A percentile compares a stretch with the other conserved stretches of the same genome.
Conservation (phyloP, 2,113 vertebrate genomes). For the Alaudala cheleensis region DNA sequence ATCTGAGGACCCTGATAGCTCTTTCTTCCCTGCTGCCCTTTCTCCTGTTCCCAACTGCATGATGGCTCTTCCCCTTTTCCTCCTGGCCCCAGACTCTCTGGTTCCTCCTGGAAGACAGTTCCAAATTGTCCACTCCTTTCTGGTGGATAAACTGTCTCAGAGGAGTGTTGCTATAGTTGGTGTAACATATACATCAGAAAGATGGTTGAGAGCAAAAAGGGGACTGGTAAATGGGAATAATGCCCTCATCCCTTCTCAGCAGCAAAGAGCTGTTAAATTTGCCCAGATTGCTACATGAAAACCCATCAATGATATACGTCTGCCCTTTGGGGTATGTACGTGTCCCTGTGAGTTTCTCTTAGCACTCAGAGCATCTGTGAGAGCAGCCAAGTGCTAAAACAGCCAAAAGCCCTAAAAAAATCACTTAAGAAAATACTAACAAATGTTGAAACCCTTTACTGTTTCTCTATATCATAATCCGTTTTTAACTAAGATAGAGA, state of each 20-base stretch:
- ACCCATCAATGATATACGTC: background rate
- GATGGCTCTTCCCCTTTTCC: background rate
- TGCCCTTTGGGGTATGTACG: fast-evolving
- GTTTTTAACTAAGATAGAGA: background rate
- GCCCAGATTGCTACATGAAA: background rate
- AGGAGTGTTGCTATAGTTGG: background rate
- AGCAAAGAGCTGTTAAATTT: background rate
- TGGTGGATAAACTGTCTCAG: background rate
- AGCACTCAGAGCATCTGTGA: background rate
- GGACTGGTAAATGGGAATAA: background rate
- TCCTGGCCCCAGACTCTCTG: background rate
- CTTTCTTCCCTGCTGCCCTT: background rate
- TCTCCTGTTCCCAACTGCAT: fast-evolving
- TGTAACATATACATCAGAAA: background rate
- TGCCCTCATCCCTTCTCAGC: background rate
- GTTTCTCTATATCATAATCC: background rate
- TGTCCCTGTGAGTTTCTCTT: background rate
- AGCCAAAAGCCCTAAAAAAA: background rate
- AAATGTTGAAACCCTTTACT: background rate
- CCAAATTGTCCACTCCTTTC: background rate
- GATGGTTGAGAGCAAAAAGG: background rate
- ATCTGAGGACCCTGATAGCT: background rate
- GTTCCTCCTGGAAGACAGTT: background rate
- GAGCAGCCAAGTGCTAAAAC: background rate
- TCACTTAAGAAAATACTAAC: background rate